A percentile compares a stretch with the other conserved stretches of the same genome.
phyloP scores from a whole-genome alignment of 1,140 invertebrate species.

The Sminthurides bifidus region DNA sequence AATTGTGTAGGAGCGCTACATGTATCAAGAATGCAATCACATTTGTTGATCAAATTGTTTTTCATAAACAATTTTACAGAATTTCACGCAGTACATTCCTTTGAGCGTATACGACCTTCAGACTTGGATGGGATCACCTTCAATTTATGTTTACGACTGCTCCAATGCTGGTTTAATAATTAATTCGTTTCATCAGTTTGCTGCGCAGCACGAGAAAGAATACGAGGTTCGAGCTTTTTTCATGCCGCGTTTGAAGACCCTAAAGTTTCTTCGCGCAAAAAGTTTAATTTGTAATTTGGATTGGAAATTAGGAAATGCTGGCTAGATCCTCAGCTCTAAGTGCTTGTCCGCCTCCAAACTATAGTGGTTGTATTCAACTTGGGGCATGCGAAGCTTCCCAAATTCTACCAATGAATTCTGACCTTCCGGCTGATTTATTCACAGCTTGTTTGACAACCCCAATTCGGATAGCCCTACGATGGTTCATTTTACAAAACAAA shows the following conservation, averaged over 20 bases:
- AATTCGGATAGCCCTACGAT: conserved; percentile 89
- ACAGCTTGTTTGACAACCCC: conserved; percentile 96
- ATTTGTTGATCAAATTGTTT: no score
- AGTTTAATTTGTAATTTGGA: neutral
- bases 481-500: conserved; percentile 81
- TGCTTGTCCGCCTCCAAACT: conserved; percentile 36
- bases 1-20: no score
- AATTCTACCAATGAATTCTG: conserved; percentile 91
- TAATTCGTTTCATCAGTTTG: conserved; percentile 82
- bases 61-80: no score
- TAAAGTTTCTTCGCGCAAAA: no score
- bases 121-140: conserved; percentile 97
- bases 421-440: conserved; percentile 97
- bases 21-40: no score
- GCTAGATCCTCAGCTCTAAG: conserved; percentile 30
- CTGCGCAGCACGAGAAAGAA: conserved; percentile 79
- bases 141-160: conserved; percentile 98
- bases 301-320: conserved; percentile 26
- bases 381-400: conserved; percentile 86
- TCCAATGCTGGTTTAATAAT: conserved; percentile 95
- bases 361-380: conserved; percentile 88
- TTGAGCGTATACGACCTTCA: conserved; percentile 96
- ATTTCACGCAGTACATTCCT: conserved; percentile 98
- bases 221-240: conserved; percentile 52
- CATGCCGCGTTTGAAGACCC: no score